These are phyloP conservation scores for Xyrichtys novacula DNA, from an alignment of 2,797 vertebrate species.

Conservation along the genomic window DNA sequence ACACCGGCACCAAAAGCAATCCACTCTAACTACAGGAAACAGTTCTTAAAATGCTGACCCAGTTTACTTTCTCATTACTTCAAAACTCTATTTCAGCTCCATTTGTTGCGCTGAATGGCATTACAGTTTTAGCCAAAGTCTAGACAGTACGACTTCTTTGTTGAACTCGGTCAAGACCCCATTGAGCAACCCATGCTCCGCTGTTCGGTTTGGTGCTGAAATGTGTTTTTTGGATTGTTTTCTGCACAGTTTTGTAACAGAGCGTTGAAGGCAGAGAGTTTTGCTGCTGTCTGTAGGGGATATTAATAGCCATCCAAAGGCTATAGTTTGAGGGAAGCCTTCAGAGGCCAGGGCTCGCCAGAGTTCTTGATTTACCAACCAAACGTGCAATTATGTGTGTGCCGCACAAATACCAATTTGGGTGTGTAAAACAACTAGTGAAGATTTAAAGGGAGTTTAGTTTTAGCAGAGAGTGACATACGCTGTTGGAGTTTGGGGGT, in stretches of 20 bases:
- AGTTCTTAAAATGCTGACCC: slow-evolving; percentile 40
- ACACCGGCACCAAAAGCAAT: slow-evolving; percentile 43
- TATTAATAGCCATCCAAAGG: slow-evolving; percentile 86
- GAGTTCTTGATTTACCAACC: slow-evolving; percentile 84
- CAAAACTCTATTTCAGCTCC: slow-evolving; percentile 32
- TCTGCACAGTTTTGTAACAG: slow-evolving; percentile 50
- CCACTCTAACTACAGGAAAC: slow-evolving; percentile 37
- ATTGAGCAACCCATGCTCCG: slow-evolving; percentile 30
- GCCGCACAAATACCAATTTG: slow-evolving; percentile 88
- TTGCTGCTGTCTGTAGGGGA: slow-evolving; percentile 80
- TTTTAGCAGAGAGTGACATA: slow-evolving; percentile 63
- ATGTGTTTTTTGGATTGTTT: slow-evolving; percentile 44
- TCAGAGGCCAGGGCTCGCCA: slow-evolving; percentile 80
- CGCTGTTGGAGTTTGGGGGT: slow-evolving; percentile 49
- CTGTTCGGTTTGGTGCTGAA: slow-evolving; percentile 45
- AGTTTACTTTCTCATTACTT: slow-evolving; percentile 36
- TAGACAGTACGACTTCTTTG: slow-evolving; percentile 43
- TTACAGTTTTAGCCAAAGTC: slow-evolving; percentile 47
- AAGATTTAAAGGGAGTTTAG: slow-evolving; percentile 74
- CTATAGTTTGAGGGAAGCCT: slow-evolving; percentile 86
- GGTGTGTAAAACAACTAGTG: slow-evolving; percentile 84
- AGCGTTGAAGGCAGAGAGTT: slow-evolving; percentile 61
- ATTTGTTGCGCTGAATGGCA: slow-evolving; percentile 29
- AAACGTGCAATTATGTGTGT: slow-evolving; percentile 85
- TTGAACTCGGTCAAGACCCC: slow-evolving; percentile 35